A percentile compares a stretch with the other conserved stretches of the same genome.
These are phyloP conservation scores for Drosophila carrolli DNA, from an alignment of 1,140 invertebrate genomes.

Conservation along the genomic window DNA sequence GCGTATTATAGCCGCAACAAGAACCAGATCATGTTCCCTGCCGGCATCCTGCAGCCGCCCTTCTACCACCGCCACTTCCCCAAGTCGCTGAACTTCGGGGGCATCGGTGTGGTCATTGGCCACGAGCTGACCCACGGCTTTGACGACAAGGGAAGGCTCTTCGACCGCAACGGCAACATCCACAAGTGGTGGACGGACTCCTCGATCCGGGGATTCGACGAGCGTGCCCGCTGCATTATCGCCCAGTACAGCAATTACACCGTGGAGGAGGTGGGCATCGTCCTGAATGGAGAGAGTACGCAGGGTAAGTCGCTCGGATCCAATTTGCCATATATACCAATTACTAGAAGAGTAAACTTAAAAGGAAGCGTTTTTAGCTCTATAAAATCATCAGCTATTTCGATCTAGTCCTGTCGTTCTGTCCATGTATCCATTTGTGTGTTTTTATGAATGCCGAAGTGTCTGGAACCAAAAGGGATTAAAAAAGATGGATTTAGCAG, in stretches of 20 bases:
- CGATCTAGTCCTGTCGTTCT: no score
- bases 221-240: constrained; percentile 92
- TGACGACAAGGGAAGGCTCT: constrained; percentile 88
- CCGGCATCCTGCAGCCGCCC: constrained; percentile 95
- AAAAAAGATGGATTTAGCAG: no score
- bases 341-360: not conserved
- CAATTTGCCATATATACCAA: not conserved
- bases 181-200: constrained; percentile 92
- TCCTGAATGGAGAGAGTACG: constrained; percentile 85
- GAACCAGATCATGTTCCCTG: constrained; percentile 98
- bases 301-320: constrained; percentile 84
- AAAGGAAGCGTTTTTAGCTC: no score
- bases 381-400: no score
- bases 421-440: no score
- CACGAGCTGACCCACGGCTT: constrained; percentile 90
- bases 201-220: constrained; percentile 88
- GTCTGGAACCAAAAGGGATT: no score
- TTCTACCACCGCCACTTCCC: constrained; percentile 95
- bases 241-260: constrained; percentile 87
- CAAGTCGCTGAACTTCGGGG: constrained; percentile 91
- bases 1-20: constrained; percentile 98
- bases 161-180: constrained; percentile 89
- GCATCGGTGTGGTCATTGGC: constrained; percentile 89
- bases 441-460: no score
- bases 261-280: constrained; percentile 87